Base-by-base conservation (phyloP, 2,797 vertebrate species). In the Sciurus carolinensis region DNA sequence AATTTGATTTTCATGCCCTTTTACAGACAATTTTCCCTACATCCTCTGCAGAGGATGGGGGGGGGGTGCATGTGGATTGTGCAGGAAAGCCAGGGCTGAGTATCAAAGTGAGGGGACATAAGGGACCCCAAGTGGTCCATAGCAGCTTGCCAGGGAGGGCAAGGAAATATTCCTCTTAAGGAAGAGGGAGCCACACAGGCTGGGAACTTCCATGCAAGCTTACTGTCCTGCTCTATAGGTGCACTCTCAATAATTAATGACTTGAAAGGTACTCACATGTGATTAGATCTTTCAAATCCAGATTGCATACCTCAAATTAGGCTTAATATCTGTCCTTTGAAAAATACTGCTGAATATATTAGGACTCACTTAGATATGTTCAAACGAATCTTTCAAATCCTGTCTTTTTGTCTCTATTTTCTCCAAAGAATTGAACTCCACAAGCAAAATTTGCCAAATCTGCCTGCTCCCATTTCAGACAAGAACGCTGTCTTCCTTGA, bases 1-100 rank as follows among this genome's bases (percentile, higher is more conserved):
- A 47, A 93, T 91, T 91, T 94, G 71, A 89, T 81, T 92, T 93
- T 47, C 24, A n/a, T 90, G 87, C 50, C 75, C 66, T 86, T 94
- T 84, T 71, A 20, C 83, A 39, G 10, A 17, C 5, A n/a, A 76
- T 81, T 95, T 87, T 79, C 72, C 81, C 90, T 64, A 18, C 4
- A 7, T 93, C 90, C 90, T 87, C 73, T 57, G 7, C 24, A 71
- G n/a, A 15, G 28, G 24, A 1, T 59, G 8, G 12, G 50, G 57
- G 28, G 36, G 36, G 13, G n/a, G n/a, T 22, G 18, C 33, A 18
- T 7, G 24, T 33, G 52, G 33, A 26, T 8, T 14, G 7, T 20
- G 17, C 33, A 44, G 26, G 92, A 4, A 36, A 83, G 30, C 54
- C 57, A 54, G 1, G 44, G 85, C 30, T 17, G 22, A 47, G 24